Percentiles rank a stretch among this genome's conserved stretches.
These are phyloP conservation scores for Notoglanidium macrostoma DNA, from an alignment of 2,797 vertebrate species.

Conservation along the genomic window DNA sequence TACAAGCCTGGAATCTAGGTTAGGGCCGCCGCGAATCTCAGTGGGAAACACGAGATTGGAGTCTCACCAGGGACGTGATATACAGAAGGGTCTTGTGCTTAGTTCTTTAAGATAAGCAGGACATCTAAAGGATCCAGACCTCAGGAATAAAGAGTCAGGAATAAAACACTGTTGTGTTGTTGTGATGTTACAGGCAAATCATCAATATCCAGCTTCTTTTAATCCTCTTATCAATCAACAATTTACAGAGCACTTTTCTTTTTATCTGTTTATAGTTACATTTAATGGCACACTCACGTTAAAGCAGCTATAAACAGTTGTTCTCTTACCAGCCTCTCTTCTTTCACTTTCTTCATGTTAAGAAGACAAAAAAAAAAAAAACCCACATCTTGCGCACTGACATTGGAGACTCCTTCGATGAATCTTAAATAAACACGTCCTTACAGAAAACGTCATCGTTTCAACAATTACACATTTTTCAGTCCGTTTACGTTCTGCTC, in stretches of 20 bases:
- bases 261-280: not conserved
- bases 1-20: conserved; percentile 13
- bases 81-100: not conserved
- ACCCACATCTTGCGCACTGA: too few species aligned
- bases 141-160: not conserved
- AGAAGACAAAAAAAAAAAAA: not conserved
- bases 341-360: too few species aligned
- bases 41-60: not conserved
- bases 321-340: too few species aligned
- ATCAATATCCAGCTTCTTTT: not conserved
- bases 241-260: not conserved
- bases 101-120: not conserved
- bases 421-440: not conserved
- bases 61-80: not conserved
- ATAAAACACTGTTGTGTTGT: not conserved
- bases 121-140: not conserved
- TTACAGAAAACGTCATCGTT: not conserved
- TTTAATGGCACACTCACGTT: not conserved
- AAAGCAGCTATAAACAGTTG: not conserved
- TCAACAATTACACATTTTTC: not conserved
- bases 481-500: not conserved
- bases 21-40: not conserved
- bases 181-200: not conserved
- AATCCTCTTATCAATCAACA: not conserved
- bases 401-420: too few species aligned